Evolutionary conservation across 2,113 vertebrate genomes (phyloP), one percentile per base, ranked within the genome.

Genomic region (Bubo bubo): DNA sequence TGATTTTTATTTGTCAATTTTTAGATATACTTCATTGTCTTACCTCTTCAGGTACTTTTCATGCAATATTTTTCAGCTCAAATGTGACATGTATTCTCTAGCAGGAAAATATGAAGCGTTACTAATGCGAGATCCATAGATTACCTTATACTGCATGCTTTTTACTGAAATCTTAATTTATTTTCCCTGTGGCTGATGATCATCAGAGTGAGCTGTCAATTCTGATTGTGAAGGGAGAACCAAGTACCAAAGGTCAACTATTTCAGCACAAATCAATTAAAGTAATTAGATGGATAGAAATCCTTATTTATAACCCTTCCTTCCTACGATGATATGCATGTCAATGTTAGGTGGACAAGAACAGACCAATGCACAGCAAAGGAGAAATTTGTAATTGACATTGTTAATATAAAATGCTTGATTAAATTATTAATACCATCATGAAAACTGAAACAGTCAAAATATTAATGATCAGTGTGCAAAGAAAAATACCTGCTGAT

Each of bases 81-180:
- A 62, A 59, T 0, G 0, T 67, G 41, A 43, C 35, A n/a, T 3
- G 2, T 45, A 49, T 58, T 80, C 41, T 85, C 39, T 35, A 80
- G 6, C 14, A 82, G 34, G 30, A 37, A 93, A 82, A n/a, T 70
- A 62, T 3, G 2, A 22, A 73, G 32, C 9, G 2, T 93, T 90
- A 86, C 59, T 88, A 92, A 88, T 80, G 34, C 47, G 45, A 92
- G 68, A 86, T 80, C 10, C 55, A 52, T 24, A 92, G 82, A 86
- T 84, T 81, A 92, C 72, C 79, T 41, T 75, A 80, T 32, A 43
- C 22, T 55, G 16, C 37, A 39, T 56, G n/a, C 37, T 90, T 97
- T 71, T 93, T 92, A 95, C 91, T 93, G 86, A 93, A 95, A 95
- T 35, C n/a, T 94, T 92, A 82, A 91, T 35, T 95, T 88, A 84